Evolutionary conservation across 2,888 invertebrate genomes (phyloP).

Genomic region (Stenurella melanura): DNA sequence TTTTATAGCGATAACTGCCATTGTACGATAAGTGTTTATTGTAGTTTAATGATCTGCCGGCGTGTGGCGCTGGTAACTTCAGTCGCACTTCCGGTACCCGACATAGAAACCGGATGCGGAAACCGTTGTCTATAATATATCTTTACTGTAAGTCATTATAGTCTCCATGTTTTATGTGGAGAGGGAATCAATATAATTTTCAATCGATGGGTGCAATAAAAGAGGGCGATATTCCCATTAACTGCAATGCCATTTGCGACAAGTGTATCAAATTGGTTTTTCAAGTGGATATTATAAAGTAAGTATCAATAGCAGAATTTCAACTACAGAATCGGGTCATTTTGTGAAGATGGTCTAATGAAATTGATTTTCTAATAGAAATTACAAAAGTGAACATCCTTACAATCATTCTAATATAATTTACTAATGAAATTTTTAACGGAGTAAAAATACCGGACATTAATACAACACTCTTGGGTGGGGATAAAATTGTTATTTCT

Average conservation of each 20-base stretch:
- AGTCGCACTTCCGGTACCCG: slow-evolving; percentile 67
- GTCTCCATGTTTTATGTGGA: slow-evolving; percentile 20
- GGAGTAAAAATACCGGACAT: too few relatives aligned
- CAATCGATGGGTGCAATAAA: slow-evolving; percentile 16
- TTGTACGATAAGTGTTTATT: slow-evolving; percentile 70
- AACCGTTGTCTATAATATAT: slow-evolving; percentile 60
- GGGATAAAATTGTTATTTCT: too few relatives aligned
- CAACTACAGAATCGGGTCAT: not conserved
- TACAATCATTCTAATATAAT: too few relatives aligned
- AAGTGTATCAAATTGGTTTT: slow-evolving; percentile 38
- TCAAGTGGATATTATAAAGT: slow-evolving; percentile 35
- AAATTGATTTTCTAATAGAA: not conserved
- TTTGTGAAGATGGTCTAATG: not conserved
- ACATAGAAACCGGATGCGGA: slow-evolving; percentile 65
- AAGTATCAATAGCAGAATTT: slow-evolving; percentile 17
- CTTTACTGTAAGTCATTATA: slow-evolving; percentile 29
- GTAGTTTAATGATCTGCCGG: slow-evolving; percentile 69
- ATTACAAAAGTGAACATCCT: too few relatives aligned
- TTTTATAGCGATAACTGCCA: slow-evolving; percentile 68
- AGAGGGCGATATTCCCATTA: slow-evolving; percentile 24
- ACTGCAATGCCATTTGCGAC: slow-evolving; percentile 18
- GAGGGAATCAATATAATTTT: slow-evolving; percentile 26
- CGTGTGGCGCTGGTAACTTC: slow-evolving; percentile 63
- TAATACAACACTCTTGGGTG: too few relatives aligned
- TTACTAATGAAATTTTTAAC: too few relatives aligned